Conservation (phyloP, 2,113 vertebrate genomes). For the Cinclus cinclus region DNA sequence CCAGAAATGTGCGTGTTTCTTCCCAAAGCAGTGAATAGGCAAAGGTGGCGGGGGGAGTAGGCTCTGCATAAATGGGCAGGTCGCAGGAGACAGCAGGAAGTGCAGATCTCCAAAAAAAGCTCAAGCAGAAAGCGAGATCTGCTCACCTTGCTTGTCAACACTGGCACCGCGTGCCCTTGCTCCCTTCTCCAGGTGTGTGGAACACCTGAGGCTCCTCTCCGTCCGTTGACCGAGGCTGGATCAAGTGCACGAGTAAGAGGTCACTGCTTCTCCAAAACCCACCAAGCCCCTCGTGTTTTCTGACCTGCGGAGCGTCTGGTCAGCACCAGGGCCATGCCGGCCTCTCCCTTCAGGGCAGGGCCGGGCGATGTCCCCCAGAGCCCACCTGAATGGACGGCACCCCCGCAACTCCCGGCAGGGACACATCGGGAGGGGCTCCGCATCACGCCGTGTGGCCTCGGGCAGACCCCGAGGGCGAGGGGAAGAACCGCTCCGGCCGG, state of each 20-base stretch:
- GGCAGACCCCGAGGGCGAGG: background rate
- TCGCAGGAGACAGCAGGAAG: background rate
- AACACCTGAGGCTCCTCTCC: background rate
- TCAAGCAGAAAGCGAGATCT: background rate
- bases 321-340: background rate
- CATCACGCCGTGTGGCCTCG: rapidly evolving
- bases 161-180: background rate
- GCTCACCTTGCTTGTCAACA: background rate
- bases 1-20: background rate
- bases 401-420: background rate
- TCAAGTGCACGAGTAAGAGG: background rate
- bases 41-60: background rate
- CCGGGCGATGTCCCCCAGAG: background rate
- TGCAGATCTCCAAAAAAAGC: background rate
- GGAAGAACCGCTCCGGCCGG: background rate
- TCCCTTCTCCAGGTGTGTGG: background rate
- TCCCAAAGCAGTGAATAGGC: background rate
- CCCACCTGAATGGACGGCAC: background rate
- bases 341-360: background rate
- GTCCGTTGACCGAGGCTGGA: background rate
- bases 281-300: rapidly evolving
- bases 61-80: background rate
- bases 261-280: background rate
- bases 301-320: background rate
- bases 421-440: background rate